Evolutionary conservation across 1,140 invertebrate species (phyloP), one percentile per base, ranked within the genome.

Genomic region (Lepidurus couesii): DNA sequence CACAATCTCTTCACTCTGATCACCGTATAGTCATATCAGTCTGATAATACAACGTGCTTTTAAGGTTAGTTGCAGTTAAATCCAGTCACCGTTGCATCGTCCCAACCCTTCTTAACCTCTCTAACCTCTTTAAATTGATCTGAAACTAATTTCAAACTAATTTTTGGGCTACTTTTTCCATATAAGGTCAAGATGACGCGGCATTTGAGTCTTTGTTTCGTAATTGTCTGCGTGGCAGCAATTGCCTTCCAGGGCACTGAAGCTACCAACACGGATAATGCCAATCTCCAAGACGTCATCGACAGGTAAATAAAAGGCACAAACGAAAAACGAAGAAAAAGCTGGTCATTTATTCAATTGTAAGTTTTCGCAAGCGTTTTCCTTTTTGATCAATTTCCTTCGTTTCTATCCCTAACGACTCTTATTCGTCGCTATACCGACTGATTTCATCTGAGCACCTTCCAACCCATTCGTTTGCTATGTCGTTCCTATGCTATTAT

Each of bases 21-120:
- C 74, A 75, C 24, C 16, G 74, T 73, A 73, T 73, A 73, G 24
- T n/a, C 74, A 75, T 34, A 75, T 34, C 42, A 34, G 24, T 34
- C 11, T 75, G 74, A 13, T 16, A 75, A 75, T 13, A 5, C 74
- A 5, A 5, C 74, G 11, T 34, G 34, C 3, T 34, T 34, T 34
- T 34, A 34, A 4, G 34, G 34, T 34, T 34, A 34, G 34, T 34
- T 34, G 2, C 34, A 34, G 34, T 34, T 34, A 34, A 34, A 34
- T 34, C 34, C 34, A 34, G 34, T 34, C 34, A 34, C 34, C 34
- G 2, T 34, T 34, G 34, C 3, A 3, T 34, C 34, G 34, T 34
- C 34, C 16, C 16, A 47, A 47, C 1, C 45, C 16, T 47, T 47
- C 10, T 47, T 47, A 16, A 11, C 10, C 45, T 9, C 3, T 47